These are phyloP conservation scores for Egretta garzetta DNA, from an alignment of 2,113 vertebrate genomes.

Conservation along the genomic window DNA sequence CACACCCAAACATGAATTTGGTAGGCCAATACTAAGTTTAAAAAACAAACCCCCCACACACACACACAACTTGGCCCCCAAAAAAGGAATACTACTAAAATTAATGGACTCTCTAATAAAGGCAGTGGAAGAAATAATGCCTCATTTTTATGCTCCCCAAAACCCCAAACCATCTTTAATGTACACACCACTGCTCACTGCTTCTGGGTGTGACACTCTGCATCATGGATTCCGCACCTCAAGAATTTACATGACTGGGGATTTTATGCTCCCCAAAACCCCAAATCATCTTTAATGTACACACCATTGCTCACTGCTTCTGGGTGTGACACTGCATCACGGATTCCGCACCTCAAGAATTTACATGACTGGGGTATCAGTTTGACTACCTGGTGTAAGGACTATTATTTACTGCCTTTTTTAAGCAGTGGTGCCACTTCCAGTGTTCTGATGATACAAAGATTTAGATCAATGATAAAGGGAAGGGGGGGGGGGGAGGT, in stretches of 20 bases:
- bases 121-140: neutral
- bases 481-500: no score
- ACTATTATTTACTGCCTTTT: neutral
- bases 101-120: neutral
- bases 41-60: neutral
- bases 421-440: neutral
- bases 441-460: neutral
- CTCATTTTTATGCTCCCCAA: neutral
- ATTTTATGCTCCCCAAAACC: neutral
- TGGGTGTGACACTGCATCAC: neutral
- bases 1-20: neutral
- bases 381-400: no score
- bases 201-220: neutral
- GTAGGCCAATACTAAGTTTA: neutral
- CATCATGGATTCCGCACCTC: neutral
- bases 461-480: neutral
- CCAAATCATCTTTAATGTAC: neutral
- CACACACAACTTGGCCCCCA: fast-evolving
- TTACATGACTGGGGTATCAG: neutral
- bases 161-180: neutral
- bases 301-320: neutral
- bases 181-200: neutral
- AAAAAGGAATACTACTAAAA: neutral
- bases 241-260: neutral
- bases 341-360: neutral